Base-by-base conservation (phyloP, 1,140 invertebrate genomes). In the Listronotus bonariensis region DNA sequence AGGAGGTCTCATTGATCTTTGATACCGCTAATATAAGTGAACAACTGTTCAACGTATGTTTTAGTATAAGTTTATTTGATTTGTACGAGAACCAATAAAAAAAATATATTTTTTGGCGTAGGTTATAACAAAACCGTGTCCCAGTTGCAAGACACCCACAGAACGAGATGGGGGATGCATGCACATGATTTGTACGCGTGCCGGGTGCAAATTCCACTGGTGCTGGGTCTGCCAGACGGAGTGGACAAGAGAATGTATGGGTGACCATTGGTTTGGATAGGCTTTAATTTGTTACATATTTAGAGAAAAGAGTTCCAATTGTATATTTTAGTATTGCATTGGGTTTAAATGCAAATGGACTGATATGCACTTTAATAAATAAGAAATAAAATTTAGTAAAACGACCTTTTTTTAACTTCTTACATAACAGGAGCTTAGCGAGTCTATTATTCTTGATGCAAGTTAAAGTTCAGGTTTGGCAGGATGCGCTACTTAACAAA, bases 111-210 rank as follows among this genome's bases (percentile, higher is more conserved):
- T 38, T 55, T 41, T 55, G 1, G 20, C 20, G 5, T 6, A 64
- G 61, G 86, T 89, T 58, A 88, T 85, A 6, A 93, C 91, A 10
- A 96, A 95, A 80, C 91, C 92, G 1, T 96, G 93, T 79, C 93
- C 93, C 2, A 89, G 91, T 71, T 96, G 93, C 79, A 82, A 90
- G 69, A 92, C 91, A 10, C 89, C 91, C 38, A 95, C 92, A 3
- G 92, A 96, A 81, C 80, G 90, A 76, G 89, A 89, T 79, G 92
- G 91, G 72, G 92, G 92, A 12, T 95, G 92, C 78, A 94, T 94
- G 92, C 92, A 95, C 75, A 94, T 95, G 88, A 82, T 91, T 10
- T 92, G 90, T 70, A 87, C 87, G 17, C 82, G 90, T 74, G 82
- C 85, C 49, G 86, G 88, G 5, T 95, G 92, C 79, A 82, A 82